A percentile compares a stretch with the other conserved stretches of the same genome.
Conservation (phyloP, 2,797 vertebrate species). For the Poeciliopsis gracilis region DNA sequence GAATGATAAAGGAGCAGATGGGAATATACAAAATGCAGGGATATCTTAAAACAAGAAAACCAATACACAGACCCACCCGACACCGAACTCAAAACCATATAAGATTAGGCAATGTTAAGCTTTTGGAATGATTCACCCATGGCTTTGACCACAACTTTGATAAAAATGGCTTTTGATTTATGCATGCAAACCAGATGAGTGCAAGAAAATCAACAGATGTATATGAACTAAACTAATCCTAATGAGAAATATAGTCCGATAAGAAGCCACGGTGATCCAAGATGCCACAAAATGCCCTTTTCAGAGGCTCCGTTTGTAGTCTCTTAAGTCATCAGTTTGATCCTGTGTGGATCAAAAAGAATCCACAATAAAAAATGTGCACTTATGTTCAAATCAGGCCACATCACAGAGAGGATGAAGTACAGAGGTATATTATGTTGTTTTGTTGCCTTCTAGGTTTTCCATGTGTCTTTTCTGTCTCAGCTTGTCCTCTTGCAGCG, state of each 20-base stretch:
- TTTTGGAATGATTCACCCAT: background rate
- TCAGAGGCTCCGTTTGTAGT: background rate
- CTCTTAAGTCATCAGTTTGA: background rate
- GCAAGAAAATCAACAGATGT: background rate
- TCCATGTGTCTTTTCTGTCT: slow-evolving; percentile 58
- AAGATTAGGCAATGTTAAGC: background rate
- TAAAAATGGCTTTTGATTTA: background rate
- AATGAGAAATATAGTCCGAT: background rate
- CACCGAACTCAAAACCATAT: background rate
- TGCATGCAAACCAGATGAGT: background rate
- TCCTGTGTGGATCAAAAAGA: background rate
- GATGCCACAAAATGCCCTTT: background rate
- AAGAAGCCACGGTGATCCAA: background rate
- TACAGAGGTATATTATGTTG: background rate
- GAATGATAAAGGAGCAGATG: background rate
- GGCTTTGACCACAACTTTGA: background rate
- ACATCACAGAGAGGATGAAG: background rate
- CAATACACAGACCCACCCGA: background rate
- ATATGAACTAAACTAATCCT: background rate
- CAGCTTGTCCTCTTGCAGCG: slow-evolving; percentile 82
- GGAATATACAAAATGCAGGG: background rate
- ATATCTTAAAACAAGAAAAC: background rate
- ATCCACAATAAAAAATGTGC: background rate
- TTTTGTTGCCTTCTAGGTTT: slow-evolving; percentile 10
- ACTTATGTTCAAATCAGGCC: slow-evolving; percentile 3